These are phyloP conservation scores for Chelmon rostratus DNA, from an alignment of 2,797 vertebrate genomes.

Conservation along the genomic window DNA sequence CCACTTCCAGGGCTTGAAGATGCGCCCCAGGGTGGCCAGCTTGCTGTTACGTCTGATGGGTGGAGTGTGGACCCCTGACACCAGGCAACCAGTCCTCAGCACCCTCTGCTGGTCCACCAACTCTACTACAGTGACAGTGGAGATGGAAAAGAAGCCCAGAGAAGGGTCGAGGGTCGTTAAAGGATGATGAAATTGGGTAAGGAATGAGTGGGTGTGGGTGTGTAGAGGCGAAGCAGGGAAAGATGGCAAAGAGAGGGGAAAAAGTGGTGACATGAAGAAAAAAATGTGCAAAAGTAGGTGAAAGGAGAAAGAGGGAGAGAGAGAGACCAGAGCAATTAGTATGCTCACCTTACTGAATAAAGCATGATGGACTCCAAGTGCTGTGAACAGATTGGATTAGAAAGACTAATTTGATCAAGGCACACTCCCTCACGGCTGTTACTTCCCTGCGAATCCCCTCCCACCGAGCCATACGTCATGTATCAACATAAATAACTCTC, in stretches of 20 bases:
- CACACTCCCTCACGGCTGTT: slow-evolving; percentile 59
- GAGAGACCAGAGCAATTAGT: slow-evolving; percentile 66
- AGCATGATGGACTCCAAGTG: slow-evolving; percentile 72
- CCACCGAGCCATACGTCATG: slow-evolving; percentile 36
- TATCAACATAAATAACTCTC: slow-evolving; percentile 62
- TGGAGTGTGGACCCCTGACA: slow-evolving; percentile 93
- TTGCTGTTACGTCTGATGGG: slow-evolving; percentile 96
- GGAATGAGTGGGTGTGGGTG: background rate
- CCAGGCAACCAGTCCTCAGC: slow-evolving; percentile 91
- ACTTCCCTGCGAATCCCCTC: slow-evolving; percentile 46
- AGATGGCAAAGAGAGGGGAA: slow-evolving; percentile 13
- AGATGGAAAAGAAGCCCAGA: slow-evolving; percentile 24
- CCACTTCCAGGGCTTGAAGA: slow-evolving; percentile 99
- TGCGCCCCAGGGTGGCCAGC: slow-evolving; percentile 94
- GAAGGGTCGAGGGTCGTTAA: slow-evolving; percentile 27
- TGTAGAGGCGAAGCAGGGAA: slow-evolving; percentile 1
- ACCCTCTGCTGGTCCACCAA: slow-evolving; percentile 92
- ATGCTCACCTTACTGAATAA: slow-evolving; percentile 72
- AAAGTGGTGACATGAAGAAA: background rate
- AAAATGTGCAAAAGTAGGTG: slow-evolving; percentile 20
- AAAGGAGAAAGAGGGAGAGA: slow-evolving; percentile 21
- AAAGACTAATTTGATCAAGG: slow-evolving; percentile 71
- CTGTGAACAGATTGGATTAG: slow-evolving; percentile 74
- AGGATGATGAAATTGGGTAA: slow-evolving; percentile 28
- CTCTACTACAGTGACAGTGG: slow-evolving; percentile 80